phyloP scores from a whole-genome alignment of 1,140 invertebrate genomes.

The Camponotus floridanus region DNA sequence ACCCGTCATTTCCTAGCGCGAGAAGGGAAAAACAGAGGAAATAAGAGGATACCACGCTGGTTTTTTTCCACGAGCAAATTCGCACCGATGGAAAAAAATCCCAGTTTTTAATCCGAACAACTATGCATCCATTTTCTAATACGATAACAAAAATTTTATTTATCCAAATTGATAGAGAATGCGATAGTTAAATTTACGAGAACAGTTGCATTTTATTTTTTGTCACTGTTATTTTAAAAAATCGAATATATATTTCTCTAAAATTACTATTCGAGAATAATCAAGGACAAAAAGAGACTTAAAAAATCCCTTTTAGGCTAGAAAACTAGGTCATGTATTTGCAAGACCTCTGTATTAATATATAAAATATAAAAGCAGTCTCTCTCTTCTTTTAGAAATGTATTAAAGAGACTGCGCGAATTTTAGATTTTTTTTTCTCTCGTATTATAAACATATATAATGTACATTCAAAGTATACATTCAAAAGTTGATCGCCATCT shows the following conservation, averaged over 20 bases:
- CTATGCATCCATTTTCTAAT: neutral
- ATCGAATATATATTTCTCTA: neutral
- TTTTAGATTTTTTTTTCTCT: neutral
- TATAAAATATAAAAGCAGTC: conserved; percentile 6
- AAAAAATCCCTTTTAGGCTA: neutral
- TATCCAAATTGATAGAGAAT: neutral
- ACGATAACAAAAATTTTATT: neutral
- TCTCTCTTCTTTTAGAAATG: neutral
- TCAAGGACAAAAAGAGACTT: neutral
- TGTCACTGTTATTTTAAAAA: neutral
- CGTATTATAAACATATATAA: neutral
- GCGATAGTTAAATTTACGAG: neutral
- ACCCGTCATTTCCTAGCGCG: conserved; percentile 8
- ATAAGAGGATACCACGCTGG: neutral
- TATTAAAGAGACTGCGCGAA: too few relatives aligned
- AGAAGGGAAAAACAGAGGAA: neutral
- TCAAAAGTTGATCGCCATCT: conserved; percentile 17
- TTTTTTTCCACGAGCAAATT: conserved; percentile 8
- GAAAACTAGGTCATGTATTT: neutral
- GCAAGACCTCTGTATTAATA: neutral
- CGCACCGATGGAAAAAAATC: conserved; percentile 3
- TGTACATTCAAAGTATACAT: too few relatives aligned
- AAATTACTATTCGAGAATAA: neutral
- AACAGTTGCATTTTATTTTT: neutral
- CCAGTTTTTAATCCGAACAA: neutral